phyloP scores from a whole-genome alignment of 2,113 vertebrate species.

The Orcinus orca region DNA sequence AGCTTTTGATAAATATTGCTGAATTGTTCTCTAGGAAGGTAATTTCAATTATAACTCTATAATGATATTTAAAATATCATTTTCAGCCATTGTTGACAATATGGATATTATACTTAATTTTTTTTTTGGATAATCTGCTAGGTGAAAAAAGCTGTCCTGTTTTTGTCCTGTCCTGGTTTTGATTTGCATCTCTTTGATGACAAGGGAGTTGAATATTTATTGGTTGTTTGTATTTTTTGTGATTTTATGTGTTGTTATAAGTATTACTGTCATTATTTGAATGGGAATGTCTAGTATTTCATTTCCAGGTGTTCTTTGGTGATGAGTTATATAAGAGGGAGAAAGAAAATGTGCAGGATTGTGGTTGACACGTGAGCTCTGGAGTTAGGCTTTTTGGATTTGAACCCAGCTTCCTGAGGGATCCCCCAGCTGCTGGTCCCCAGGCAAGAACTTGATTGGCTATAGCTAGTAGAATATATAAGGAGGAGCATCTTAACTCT shows the following conservation, averaged over 20 bases:
- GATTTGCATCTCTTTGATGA: background rate
- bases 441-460: background rate
- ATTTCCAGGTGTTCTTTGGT: background rate
- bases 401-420: background rate
- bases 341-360: background rate
- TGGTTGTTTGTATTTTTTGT: background rate
- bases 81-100: background rate
- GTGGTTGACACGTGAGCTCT: background rate
- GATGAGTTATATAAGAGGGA: background rate
- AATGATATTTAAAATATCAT: background rate
- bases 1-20: background rate
- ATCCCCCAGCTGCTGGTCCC: background rate
- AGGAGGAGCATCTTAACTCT: background rate
- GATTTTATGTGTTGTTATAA: background rate
- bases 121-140: background rate
- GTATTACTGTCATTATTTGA: background rate
- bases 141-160: background rate
- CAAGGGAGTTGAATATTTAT: background rate
- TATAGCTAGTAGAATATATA: background rate
- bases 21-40: background rate
- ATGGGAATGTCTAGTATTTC: background rate
- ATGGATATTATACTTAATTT: conserved; percentile 9
- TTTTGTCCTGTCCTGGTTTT: background rate
- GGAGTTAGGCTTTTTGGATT: background rate
- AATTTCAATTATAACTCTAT: background rate